Base-by-base conservation (phyloP, 2,113 vertebrate genomes). In the Callionymus lyra region DNA sequence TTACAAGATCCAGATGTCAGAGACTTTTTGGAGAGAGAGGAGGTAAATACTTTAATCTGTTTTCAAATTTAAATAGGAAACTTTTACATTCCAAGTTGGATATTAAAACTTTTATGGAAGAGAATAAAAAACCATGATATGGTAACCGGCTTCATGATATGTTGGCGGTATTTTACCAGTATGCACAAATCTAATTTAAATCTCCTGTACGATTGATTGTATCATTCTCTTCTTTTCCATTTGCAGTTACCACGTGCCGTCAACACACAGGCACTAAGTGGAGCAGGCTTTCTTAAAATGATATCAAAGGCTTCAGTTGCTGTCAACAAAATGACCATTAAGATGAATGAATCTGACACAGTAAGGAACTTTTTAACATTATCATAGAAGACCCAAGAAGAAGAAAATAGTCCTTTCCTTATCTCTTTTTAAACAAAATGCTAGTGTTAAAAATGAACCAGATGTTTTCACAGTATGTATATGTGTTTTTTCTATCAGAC, bases 241-340 rank as follows among this genome's bases (percentile, higher is more conserved):
- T 66, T 67, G 1, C 57, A 98, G 94, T 83, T 98, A 13, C 93
- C 94, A 4, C 87, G 93, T 43, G 93, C 94, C 0, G 76, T 94
- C 15, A 83, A 87, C 58, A 98, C 93, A 6, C 91, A 98, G 69
- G 63, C 93, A 1, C 48, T 97, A 63, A 97, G 93, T 47, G 89
- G 94, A 50, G 90, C 94, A 14, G 91, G 93, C 36, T 88, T 98
- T 62, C 85, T 96, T 57, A 97, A 97, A 80, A 98, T 98, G 92
- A 92, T 98, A 74, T 95, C 85, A 82, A 91, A 85, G 72, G 94
- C 93, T 1, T 94, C 94, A 0, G 93, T 97, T 3, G 93, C 94
- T 0, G 91, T 98, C 68, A 98, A 88, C 80, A 97, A 97, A 84
- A 97, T 97, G 91, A 96, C 94, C 63, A 92, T 97, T 72, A 98